Percentiles rank a stretch among this genome's conserved stretches.
phyloP scores from a whole-genome alignment of 2,888 invertebrate species.

The Tetrapedia diversipes region DNA sequence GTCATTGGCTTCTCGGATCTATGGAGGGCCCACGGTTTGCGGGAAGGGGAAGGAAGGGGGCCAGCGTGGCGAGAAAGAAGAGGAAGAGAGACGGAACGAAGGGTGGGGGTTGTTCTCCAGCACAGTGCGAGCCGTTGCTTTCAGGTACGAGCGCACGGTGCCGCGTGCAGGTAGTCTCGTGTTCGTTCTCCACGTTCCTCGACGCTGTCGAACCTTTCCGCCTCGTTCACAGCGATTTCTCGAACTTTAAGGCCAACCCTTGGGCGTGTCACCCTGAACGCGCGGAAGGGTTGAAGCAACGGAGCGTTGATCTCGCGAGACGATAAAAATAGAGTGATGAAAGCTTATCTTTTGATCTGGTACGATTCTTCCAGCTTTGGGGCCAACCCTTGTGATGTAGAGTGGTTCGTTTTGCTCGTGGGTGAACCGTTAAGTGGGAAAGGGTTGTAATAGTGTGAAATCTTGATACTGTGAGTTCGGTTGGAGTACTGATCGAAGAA shows the following conservation, averaged over 20 bases:
- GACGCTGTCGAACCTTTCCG: constrained; percentile 42
- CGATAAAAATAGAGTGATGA: constrained; percentile 2
- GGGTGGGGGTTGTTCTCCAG: constrained; percentile 79
- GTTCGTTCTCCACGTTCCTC: constrained; percentile 62
- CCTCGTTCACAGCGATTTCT: constrained; percentile 4
- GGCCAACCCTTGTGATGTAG: too few species aligned
- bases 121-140: constrained; percentile 76
- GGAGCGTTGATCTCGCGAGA: neutral
- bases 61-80: constrained; percentile 53
- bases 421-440: too few species aligned
- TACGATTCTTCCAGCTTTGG: neutral
- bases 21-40: constrained; percentile 56
- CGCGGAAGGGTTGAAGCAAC: neutral
- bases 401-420: too few species aligned
- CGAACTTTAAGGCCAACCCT: constrained; percentile 2
- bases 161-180: constrained; percentile 75
- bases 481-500: too few species aligned
- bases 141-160: constrained; percentile 79
- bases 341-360: neutral
- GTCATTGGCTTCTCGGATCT: constrained; percentile 76
- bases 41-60: constrained; percentile 47
- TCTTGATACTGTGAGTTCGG: neutral
- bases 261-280: too few species aligned
- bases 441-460: too few species aligned
- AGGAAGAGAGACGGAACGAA: constrained; percentile 59